A percentile compares a stretch with the other conserved stretches of the same genome.
Evolutionary conservation across 1,140 invertebrate genomes (phyloP).

Genomic region (Heliconius nattereri): DNA sequence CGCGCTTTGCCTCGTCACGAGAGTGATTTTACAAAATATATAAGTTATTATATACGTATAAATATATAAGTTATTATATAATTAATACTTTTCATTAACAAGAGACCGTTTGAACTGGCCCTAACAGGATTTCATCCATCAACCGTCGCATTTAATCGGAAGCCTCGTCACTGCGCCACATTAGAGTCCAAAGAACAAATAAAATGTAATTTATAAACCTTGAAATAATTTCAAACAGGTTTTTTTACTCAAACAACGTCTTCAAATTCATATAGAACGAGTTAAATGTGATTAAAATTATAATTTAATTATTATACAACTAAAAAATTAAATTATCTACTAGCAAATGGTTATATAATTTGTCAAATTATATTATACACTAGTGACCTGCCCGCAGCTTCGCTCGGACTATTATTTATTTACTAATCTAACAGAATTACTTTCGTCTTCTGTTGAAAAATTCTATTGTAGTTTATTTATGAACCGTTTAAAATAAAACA

Average conservation of each 20-base stretch:
- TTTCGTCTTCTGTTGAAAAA: no score
- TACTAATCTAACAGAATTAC: no score
- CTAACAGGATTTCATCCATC: not conserved
- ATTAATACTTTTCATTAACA: no score
- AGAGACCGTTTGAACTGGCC: no score
- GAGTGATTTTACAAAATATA: no score
- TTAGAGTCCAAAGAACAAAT: not conserved
- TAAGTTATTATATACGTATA: no score
- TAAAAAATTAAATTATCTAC: not conserved
- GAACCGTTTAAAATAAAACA: no score
- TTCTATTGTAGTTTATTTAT: no score
- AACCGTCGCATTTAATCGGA: not conserved
- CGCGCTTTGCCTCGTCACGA: no score
- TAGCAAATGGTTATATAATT: no score
- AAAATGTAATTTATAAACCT: not conserved
- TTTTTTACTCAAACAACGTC: not conserved
- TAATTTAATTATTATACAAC: slow-evolving; percentile 3
- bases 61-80: no score
- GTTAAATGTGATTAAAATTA: not conserved
- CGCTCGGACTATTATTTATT: no score
- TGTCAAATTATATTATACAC: not conserved
- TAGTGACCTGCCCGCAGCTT: not conserved
- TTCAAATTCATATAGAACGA: not conserved
- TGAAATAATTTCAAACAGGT: not conserved
- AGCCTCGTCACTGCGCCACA: not conserved